phyloP scores from a whole-genome alignment of 2,797 vertebrate genomes.

The Sebastes steindachneri region DNA sequence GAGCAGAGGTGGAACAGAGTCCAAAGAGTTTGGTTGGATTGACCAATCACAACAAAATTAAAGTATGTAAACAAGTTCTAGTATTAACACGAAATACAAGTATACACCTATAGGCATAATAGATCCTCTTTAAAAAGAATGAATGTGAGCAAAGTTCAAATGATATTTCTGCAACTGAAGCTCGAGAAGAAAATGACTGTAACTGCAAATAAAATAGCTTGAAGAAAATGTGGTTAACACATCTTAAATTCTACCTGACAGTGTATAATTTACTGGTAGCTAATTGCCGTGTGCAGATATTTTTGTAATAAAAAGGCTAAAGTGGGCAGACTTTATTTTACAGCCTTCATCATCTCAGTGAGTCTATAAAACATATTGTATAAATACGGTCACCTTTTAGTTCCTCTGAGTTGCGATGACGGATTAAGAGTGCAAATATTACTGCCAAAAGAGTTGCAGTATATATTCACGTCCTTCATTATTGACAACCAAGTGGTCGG shows the following conservation, averaged over 20 bases:
- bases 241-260: neutral
- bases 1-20: neutral
- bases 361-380: neutral
- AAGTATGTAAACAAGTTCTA: neutral
- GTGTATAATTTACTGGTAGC: neutral
- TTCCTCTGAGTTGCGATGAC: neutral
- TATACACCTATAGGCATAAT: neutral
- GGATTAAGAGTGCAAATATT: neutral
- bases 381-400: neutral
- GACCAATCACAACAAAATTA: neutral
- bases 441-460: neutral
- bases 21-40: neutral
- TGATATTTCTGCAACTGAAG: neutral
- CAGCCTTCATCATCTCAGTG: neutral
- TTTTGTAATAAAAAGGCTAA: neutral
- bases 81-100: neutral
- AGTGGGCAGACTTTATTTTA: neutral
- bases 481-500: neutral
- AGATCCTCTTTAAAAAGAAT: neutral
- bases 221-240: neutral
- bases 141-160: neutral
- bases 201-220: neutral
- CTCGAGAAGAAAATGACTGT: neutral
- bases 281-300: neutral
- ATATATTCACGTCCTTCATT: neutral